Evolutionary conservation across 1,140 invertebrate species (phyloP).

Genomic region (Cecropterus lyciades): DNA sequence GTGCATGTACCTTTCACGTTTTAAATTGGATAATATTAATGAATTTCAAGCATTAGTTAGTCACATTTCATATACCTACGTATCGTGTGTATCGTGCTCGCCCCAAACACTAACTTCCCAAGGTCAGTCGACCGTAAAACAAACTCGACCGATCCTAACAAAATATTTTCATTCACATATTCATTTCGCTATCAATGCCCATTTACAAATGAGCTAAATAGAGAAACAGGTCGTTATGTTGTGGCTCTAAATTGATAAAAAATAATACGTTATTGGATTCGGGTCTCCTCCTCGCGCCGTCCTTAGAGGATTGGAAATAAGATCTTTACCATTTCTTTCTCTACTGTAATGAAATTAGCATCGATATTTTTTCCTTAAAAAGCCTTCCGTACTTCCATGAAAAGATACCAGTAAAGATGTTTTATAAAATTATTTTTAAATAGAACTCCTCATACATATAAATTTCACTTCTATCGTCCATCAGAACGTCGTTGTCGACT

Average conservation of each 20-base stretch:
- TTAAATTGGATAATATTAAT: too few species aligned
- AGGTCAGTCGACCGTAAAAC: neutral
- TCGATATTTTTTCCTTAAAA: neutral
- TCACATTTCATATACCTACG: too few species aligned
- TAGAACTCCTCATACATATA: too few species aligned
- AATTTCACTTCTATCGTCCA: too few species aligned
- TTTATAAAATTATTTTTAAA: too few species aligned
- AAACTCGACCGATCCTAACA: slow-evolving; percentile 23
- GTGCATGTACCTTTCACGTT: too few species aligned
- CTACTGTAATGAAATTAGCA: slow-evolving; percentile 8
- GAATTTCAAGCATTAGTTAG: too few species aligned
- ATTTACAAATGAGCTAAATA: slow-evolving; percentile 8
- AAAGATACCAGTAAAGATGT: too few species aligned
- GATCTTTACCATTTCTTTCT: neutral
- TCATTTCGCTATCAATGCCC: neutral
- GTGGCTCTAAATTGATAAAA: slow-evolving; percentile 5
- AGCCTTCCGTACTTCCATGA: too few species aligned
- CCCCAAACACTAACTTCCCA: too few species aligned
- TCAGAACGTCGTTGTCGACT: too few species aligned
- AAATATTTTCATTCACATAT: slow-evolving; percentile 26
- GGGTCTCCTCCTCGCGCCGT: neutral
- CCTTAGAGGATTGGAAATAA: slow-evolving; percentile 2
- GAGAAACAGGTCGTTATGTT: neutral
- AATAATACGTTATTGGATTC: slow-evolving; percentile 4
- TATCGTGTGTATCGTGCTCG: too few species aligned